Conservation (phyloP, 2,888 invertebrate genomes). For the Sminthurides aquaticus region DNA sequence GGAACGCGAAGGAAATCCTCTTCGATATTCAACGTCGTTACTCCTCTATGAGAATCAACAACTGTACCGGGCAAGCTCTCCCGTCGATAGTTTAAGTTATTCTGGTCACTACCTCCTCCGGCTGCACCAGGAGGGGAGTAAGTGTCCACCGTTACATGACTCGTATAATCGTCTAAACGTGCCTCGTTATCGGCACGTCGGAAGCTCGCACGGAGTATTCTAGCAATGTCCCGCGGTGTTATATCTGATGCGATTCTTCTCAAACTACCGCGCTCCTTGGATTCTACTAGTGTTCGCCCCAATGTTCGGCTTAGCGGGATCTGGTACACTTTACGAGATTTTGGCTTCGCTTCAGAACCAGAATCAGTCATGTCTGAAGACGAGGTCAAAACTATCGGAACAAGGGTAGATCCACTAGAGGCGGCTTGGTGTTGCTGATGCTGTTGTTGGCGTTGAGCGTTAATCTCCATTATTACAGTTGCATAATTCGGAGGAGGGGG, state of each 20-base stretch:
- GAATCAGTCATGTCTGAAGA: neutral
- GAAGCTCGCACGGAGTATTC: conserved; percentile 34
- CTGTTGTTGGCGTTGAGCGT: conserved; percentile 36
- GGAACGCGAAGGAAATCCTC: conserved; percentile 13
- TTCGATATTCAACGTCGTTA: neutral
- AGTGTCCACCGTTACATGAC: neutral
- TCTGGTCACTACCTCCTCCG: neutral
- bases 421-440: neutral
- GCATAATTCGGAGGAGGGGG: conserved; percentile 59
- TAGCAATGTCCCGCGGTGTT: conserved; percentile 37
- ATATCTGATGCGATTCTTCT: conserved; percentile 40
- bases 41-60: neutral
- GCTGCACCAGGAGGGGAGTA: neutral
- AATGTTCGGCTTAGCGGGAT: conserved; percentile 34
- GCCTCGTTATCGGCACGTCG: conserved; percentile 12
- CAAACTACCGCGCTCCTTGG: conserved; percentile 33
- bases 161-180: neutral
- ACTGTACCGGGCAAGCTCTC: neutral
- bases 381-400: neutral
- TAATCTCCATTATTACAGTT: conserved; percentile 58
- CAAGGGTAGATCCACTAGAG: neutral
- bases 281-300: conserved; percentile 25
- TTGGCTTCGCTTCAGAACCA: neutral
- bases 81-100: neutral
- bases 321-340: conserved; percentile 10